Evolutionary conservation across 2,113 vertebrate genomes (phyloP), one percentile per base, ranked within the genome.

Genomic region (Daboia siamensis): DNA sequence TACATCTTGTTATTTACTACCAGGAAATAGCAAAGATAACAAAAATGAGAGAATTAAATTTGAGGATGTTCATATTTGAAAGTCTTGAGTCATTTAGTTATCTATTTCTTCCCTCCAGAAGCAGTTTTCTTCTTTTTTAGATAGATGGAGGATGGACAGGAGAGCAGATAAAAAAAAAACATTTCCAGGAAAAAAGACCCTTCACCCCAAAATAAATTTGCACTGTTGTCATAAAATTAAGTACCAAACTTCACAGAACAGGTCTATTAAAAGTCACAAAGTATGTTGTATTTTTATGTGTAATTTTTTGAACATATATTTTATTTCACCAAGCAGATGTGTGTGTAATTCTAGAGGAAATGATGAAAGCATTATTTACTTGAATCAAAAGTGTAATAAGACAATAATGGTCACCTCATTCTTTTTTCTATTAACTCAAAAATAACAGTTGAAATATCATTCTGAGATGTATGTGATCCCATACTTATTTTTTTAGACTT

Each of bases 261-360:
- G 52, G 26, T 90, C 39, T 61, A 86, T 90, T 92, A 85, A 92
- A 90, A 92, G 54, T 86, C 80, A 61, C 29, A 90, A 89, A 26
- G 39, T 86, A 52, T 57, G 8, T 44, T 86, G 21, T 85, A 86
- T 46, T 92, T 92, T 86, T 86, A 46, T 61, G 21, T 90, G 52
- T 46, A 86, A 21, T 92, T 86, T 90, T 92, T 90, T 86, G 54
- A 46, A 51, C 7, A 44, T 13, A 52, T 55, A 92, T 90, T 92
- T 92, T 55, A 57, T 89, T 59, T 89, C 44, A 59, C 64, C 54
- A 0, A 91, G 39, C 3, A 13, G 46, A 44, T 89, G 88, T 17
- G n/a, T 92, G 74, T 54, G 13, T 87, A 55, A 64, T 89, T 89
- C 69, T 48, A 0, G 33, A 52, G 13, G 44, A 91, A 93, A 93